These are phyloP conservation scores for Notodonta dromedarius DNA, from an alignment of 2,888 invertebrate species.

Conservation along the genomic window DNA sequence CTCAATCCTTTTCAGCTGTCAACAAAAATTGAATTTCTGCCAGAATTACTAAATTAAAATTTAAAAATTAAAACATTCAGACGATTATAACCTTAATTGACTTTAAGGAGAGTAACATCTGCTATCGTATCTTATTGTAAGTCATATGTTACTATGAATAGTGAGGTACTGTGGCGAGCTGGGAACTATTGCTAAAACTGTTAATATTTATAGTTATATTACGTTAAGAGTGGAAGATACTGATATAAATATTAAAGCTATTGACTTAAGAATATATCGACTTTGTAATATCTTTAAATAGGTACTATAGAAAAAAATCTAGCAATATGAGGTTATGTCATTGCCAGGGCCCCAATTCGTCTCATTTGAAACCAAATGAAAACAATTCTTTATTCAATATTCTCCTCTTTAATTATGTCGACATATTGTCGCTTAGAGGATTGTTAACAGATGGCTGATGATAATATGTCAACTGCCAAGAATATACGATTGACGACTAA, in stretches of 20 bases:
- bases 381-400: too few species aligned
- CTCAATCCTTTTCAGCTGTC: too few species aligned
- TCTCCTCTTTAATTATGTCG: too few species aligned
- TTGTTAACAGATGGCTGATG: too few species aligned
- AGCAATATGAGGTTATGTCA: too few species aligned
- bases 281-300: conserved; percentile 19
- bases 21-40: not conserved
- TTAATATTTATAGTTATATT: conserved; percentile 58
- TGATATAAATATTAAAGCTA: conserved; percentile 81
- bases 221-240: conserved; percentile 78
- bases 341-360: too few species aligned
- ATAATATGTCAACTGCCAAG: too few species aligned
- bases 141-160: conserved; percentile 68
- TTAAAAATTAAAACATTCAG: not conserved
- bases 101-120: conserved; percentile 37
- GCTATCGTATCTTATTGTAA: conserved; percentile 50
- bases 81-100: conserved; percentile 27
- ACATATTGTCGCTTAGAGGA: too few species aligned
- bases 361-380: too few species aligned
- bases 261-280: conserved; percentile 75
- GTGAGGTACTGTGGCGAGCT: conserved; percentile 80
- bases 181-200: conserved; percentile 77
- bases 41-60: not conserved
- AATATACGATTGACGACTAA: too few species aligned
- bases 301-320: too few species aligned